phyloP scores from a whole-genome alignment of 92 coral and sea anemone species.

The Zoanthus solanderi region DNA sequence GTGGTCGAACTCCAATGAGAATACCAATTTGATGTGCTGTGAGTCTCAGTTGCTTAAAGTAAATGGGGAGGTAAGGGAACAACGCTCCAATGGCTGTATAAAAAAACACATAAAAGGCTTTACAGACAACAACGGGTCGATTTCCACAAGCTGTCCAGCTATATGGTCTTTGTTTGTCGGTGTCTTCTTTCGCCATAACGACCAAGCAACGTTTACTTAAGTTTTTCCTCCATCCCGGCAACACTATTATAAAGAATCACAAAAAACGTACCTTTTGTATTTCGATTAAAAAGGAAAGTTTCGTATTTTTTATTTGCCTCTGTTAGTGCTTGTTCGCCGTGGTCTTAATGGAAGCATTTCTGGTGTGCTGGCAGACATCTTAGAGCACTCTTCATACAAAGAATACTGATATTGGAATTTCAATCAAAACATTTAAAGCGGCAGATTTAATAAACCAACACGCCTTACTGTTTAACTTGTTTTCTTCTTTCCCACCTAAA shows the following conservation, averaged over 20 bases:
- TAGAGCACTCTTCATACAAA: neutral
- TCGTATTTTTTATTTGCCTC: no score
- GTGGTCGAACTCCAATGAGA: conserved; percentile 87
- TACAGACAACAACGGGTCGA: conserved; percentile 71
- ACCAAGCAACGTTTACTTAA: neutral
- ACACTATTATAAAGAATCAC: neutral
- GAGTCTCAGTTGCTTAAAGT: conserved; percentile 91
- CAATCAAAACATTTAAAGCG: neutral
- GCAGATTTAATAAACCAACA: neutral
- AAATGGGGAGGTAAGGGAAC: conserved; percentile 93
- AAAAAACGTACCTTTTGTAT: neutral
- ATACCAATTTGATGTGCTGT: conserved; percentile 90
- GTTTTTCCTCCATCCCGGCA: neutral
- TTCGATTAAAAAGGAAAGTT: neutral
- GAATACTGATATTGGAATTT: neutral
- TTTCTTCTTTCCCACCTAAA: neutral
- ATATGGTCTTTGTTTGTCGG: neutral
- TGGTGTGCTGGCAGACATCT: neutral
- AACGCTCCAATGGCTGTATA: conserved; percentile 93
- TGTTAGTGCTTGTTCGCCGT: no score
- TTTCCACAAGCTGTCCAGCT: conserved; percentile 38
- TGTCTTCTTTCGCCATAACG: conserved; percentile 16
- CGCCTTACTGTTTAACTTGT: neutral
- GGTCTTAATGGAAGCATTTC: neutral
- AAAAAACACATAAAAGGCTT: conserved; percentile 91